These are phyloP conservation scores for Cephalopterus ornatus DNA, from an alignment of 2,113 vertebrate species.

Conservation along the genomic window DNA sequence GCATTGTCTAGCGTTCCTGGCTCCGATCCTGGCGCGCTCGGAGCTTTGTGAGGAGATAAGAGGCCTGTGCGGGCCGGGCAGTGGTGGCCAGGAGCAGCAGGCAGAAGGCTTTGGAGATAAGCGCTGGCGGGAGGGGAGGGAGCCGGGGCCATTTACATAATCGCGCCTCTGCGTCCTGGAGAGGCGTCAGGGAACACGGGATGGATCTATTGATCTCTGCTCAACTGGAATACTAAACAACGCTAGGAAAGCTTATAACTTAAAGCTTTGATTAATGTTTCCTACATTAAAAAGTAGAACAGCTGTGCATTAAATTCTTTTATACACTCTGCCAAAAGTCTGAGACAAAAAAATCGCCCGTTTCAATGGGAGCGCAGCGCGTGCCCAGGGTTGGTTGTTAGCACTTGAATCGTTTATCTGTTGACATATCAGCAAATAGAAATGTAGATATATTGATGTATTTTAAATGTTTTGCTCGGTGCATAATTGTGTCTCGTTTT, in stretches of 20 bases:
- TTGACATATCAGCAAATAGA: background rate
- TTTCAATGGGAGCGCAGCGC: slow-evolving; percentile 60
- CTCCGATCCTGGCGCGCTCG: slow-evolving; percentile 60
- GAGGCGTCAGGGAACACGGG: slow-evolving; percentile 79
- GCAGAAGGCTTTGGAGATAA: slow-evolving; percentile 86
- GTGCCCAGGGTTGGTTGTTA: slow-evolving; percentile 24
- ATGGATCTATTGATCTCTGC: slow-evolving; percentile 82
- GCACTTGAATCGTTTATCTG: slow-evolving; percentile 41
- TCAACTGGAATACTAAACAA: slow-evolving; percentile 82
- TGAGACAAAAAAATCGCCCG: slow-evolving; percentile 22
- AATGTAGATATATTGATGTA: background rate
- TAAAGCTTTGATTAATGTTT: slow-evolving; percentile 82
- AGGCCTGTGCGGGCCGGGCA: slow-evolving; percentile 66
- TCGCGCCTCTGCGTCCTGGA: slow-evolving; percentile 78
- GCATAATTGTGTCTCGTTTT: background rate
- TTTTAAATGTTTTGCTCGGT: background rate
- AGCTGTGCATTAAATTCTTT: slow-evolving; percentile 82
- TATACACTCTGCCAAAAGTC: slow-evolving; percentile 74
- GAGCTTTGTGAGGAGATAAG: slow-evolving; percentile 85
- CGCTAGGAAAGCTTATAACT: slow-evolving; percentile 76
- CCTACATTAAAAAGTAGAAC: slow-evolving; percentile 77
- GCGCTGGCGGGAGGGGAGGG: slow-evolving; percentile 76
- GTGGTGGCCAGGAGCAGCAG: slow-evolving; percentile 78
- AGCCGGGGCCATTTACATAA: slow-evolving; percentile 80
- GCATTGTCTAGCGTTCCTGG: slow-evolving; percentile 77